Conservation (phyloP, 2,888 invertebrate species). For the Unio pictorum region DNA sequence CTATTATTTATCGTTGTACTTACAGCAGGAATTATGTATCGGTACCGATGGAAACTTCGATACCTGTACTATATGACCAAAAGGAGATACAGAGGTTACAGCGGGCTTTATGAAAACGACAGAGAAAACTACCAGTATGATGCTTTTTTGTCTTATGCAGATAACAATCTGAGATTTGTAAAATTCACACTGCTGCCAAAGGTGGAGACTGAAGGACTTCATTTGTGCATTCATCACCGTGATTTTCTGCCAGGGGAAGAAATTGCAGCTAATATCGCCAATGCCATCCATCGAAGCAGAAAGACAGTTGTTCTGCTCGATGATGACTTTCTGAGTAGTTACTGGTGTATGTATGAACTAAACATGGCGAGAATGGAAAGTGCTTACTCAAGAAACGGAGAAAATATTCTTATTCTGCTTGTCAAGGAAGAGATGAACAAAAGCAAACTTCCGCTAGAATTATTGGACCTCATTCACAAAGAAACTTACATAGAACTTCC, state of each 20-base stretch:
- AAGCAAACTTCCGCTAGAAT: constrained; percentile 7
- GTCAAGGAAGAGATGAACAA: constrained; percentile 8
- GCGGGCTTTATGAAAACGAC: background rate
- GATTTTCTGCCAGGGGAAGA: constrained; percentile 41
- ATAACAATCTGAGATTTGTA: constrained; percentile 18
- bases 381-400: constrained; percentile 16
- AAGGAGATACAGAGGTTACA: constrained; percentile 11
- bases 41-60: constrained; percentile 30
- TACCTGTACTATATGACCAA: constrained; percentile 25
- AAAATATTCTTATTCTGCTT: constrained; percentile 10
- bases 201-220: constrained; percentile 18
- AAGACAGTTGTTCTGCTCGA: constrained; percentile 40
- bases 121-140: constrained; percentile 23
- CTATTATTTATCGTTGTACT: constrained; percentile 6
- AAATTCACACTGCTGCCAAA: constrained; percentile 8
- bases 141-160: constrained; percentile 33
- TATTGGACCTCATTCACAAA: constrained; percentile 14
- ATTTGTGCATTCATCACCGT: constrained; percentile 37
- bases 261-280: constrained; percentile 37
- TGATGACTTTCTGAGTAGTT: constrained; percentile 25
- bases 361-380: constrained; percentile 40
- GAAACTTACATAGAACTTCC: constrained; percentile 1
- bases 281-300: constrained; percentile 41
- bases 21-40: constrained; percentile 18
- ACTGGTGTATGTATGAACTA: constrained; percentile 48